These are phyloP conservation scores for Cotesia chilonis DNA, from an alignment of 1,140 invertebrate species.

Conservation along the genomic window DNA sequence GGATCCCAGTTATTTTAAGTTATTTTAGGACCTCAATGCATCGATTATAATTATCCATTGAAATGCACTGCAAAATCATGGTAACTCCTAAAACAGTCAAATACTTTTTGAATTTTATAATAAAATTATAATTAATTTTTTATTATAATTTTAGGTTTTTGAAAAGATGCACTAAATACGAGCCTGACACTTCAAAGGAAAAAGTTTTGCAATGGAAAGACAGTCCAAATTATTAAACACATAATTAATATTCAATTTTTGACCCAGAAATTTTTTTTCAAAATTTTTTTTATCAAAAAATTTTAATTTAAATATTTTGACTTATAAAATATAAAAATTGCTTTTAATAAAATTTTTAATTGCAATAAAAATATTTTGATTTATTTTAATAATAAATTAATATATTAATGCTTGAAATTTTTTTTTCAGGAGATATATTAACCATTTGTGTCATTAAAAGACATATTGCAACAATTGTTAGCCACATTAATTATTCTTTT, in stretches of 20 bases:
- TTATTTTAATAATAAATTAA: no score
- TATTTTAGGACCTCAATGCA: conserved; percentile 69
- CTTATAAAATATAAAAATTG: no score
- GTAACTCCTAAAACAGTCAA: conserved; percentile 46
- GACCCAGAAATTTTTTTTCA: no score
- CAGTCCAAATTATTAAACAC: conserved; percentile 58
- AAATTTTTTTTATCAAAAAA: no score
- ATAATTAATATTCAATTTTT: no score
- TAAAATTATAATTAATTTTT: conserved; percentile 37
- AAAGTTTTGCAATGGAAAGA: conserved; percentile 70
- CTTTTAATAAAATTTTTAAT: no score
- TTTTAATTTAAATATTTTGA: no score
- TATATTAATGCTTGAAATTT: no score
- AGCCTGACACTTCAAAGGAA: conserved; percentile 61
- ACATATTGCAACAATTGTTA: background rate
- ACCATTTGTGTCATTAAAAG: background rate
- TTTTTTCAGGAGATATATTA: background rate
- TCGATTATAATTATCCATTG: conserved; percentile 64
- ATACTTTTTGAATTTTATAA: no score
- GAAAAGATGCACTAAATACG: conserved; percentile 65
- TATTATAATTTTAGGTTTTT: conserved; percentile 44
- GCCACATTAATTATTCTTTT: no score
- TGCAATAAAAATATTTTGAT: no score
- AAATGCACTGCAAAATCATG: conserved; percentile 62
- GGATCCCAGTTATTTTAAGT: no score